Percentiles rank a stretch among this genome's conserved stretches.
Conservation (phyloP, 2,797 vertebrate species). For the Holocentrus rufus region DNA sequence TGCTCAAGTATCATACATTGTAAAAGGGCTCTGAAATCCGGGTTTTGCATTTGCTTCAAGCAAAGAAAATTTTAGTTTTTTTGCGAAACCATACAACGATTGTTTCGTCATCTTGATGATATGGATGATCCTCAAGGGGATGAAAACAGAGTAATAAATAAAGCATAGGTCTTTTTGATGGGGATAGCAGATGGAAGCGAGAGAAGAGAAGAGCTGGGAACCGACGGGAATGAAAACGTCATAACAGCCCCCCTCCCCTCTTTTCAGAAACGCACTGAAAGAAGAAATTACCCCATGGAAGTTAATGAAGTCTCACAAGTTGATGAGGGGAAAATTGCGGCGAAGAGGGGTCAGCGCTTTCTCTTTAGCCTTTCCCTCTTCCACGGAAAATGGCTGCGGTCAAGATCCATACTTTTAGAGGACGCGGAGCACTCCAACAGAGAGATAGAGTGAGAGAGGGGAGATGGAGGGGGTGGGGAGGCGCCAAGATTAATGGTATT, state of each 20-base stretch:
- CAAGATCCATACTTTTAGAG: constrained; percentile 83
- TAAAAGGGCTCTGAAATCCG: not conserved
- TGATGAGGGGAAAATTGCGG: constrained; percentile 83
- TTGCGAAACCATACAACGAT: too few species aligned
- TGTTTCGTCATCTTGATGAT: too few species aligned
- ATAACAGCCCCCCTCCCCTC: constrained; percentile 26
- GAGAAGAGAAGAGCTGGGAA: constrained; percentile 11
- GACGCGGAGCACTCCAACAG: constrained; percentile 75
- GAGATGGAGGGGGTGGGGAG: constrained; percentile 27
- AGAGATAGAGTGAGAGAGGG: constrained; percentile 67
- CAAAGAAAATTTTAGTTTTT: not conserved
- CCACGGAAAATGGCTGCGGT: constrained; percentile 82
- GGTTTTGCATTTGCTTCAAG: not conserved
- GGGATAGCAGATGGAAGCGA: constrained; percentile 7
- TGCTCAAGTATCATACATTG: not conserved
- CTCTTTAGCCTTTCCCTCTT: constrained; percentile 83
- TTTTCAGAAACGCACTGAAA: constrained; percentile 67
- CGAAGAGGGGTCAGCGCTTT: constrained; percentile 82
- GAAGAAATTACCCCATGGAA: constrained; percentile 81
- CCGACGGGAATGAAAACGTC: constrained; percentile 43
- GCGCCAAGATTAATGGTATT: constrained; percentile 79
- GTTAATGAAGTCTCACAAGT: constrained; percentile 85
- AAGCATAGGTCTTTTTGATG: not conserved
- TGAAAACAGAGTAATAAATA: not conserved
- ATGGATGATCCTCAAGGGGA: not conserved